These are phyloP conservation scores for Rattus rattus DNA, from an alignment of 2,113 vertebrate genomes.

Conservation along the genomic window DNA sequence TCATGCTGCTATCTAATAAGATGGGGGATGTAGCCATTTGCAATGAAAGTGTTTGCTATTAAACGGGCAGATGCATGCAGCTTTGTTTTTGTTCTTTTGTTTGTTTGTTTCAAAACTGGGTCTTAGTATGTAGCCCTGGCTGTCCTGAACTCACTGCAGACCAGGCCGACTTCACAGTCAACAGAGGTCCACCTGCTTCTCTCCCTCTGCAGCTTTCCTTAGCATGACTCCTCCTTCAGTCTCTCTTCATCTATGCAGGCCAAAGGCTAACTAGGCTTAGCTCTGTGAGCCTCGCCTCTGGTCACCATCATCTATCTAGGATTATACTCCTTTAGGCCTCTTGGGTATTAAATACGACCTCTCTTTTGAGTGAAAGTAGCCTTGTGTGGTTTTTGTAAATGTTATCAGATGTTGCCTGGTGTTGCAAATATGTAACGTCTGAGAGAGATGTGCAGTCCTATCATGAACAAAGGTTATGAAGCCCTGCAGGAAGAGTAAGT, in stretches of 20 bases:
- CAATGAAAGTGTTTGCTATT: constrained; percentile 74
- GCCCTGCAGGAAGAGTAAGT: constrained; percentile 24
- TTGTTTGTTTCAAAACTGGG: neutral
- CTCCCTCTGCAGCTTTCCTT: neutral
- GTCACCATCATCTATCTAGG: neutral
- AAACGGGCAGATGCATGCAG: neutral
- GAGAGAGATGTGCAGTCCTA: neutral
- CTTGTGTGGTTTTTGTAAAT: neutral
- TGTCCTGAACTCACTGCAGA: neutral
- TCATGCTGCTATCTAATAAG: constrained; percentile 85
- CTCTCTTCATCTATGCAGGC: neutral
- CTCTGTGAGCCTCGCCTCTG: neutral
- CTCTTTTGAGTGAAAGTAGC: neutral
- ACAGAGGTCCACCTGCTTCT: neutral
- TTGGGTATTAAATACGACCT: neutral
- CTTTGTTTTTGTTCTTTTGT: neutral
- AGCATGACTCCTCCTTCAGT: neutral
- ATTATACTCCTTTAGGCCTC: neutral
- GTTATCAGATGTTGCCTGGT: neutral
- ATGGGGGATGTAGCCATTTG: constrained; percentile 65
- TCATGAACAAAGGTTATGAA: constrained; percentile 24
- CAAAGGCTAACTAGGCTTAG: neutral
- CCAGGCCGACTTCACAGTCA: neutral
- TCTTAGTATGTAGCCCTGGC: neutral
- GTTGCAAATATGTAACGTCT: constrained; percentile 27